Evolutionary conservation across 2,113 vertebrate species (phyloP).

Genomic region (Oreochromis spilurus): DNA sequence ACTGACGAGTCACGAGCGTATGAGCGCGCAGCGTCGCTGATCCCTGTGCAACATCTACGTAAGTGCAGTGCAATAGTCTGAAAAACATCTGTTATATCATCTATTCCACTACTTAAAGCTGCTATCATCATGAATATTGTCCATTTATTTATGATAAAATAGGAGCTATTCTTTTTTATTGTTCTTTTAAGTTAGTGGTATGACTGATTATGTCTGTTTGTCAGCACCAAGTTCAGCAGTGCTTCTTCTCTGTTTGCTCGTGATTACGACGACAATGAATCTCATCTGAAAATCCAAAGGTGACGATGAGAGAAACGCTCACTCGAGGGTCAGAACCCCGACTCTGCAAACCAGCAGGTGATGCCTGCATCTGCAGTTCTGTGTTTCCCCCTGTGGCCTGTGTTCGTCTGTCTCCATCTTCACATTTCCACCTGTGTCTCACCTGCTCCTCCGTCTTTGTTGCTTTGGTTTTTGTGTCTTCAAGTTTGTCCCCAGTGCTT

Average conservation of each 20-base stretch:
- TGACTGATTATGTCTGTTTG: rapidly evolving
- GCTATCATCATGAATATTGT: rapidly evolving
- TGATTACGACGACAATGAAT: rapidly evolving
- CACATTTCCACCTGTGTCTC: neutral
- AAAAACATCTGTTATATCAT: neutral
- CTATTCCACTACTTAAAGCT: neutral
- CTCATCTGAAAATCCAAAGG: neutral
- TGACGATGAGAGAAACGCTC: rapidly evolving
- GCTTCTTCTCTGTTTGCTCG: neutral
- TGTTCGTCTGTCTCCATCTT: neutral
- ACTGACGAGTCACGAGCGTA: neutral
- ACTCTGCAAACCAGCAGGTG: neutral
- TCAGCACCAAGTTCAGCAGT: neutral
- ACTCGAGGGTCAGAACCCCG: rapidly evolving
- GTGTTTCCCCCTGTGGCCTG: rapidly evolving
- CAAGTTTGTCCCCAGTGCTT: rapidly evolving
- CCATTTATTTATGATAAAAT: neutral
- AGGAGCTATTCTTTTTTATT: neutral
- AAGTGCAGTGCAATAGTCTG: neutral
- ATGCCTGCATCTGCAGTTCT: neutral
- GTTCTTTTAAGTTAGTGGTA: rapidly evolving
- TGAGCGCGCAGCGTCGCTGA: neutral
- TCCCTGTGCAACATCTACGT: neutral
- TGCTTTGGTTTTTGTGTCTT: rapidly evolving
- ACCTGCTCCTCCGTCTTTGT: neutral